Base-by-base conservation (phyloP, 2,888 invertebrate species). In the Tetragonisca angustula region DNA sequence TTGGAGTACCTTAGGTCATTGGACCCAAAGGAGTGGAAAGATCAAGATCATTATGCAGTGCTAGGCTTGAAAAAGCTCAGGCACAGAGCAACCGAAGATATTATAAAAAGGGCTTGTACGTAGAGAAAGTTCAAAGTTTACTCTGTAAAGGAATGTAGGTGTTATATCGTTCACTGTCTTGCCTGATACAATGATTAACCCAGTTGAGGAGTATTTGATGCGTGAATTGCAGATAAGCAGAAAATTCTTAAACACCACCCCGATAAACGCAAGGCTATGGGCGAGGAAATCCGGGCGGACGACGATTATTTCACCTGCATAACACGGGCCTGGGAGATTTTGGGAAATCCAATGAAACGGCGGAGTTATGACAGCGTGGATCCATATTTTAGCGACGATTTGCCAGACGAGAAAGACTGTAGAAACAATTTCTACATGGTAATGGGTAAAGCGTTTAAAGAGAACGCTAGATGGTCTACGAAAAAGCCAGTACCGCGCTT, bases 221-320 rank as follows among this genome's bases (percentile, higher is more conserved):
- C 4, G 6, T 83, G 76, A 56, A 75, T 89, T 90, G 62, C 91
- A 96, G 97, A 97, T 91, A 96, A 97, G 86, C 97, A 96, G 93
- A 98, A 98, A 95, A 98, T 99, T 70, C 95, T 99, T 75, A 97
- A 97, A 92, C 99, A 99, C 94, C 99, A 99, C 95, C 99, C 99
- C 0, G 99, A 99, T 94, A 99, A 99, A 95, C 96, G 99, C 91
- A 98, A 98, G 95, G 97, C 97, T 6, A 96, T 97, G 92, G 98
- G 98, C 4, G 98, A 98, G 94, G 97, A 98, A 88, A 96, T 98
- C 56, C 96, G 97, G 85, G 96, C 97, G 5, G 99, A 99, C 90
- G 98, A 98, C 92, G 99, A 99, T 95, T 99, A 99, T 95, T 99
- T 99, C 94, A 98, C 99, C 0, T 99, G 99, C 94, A 99, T 99